phyloP scores from a whole-genome alignment of 2,113 vertebrate genomes.

The Gobius niger region DNA sequence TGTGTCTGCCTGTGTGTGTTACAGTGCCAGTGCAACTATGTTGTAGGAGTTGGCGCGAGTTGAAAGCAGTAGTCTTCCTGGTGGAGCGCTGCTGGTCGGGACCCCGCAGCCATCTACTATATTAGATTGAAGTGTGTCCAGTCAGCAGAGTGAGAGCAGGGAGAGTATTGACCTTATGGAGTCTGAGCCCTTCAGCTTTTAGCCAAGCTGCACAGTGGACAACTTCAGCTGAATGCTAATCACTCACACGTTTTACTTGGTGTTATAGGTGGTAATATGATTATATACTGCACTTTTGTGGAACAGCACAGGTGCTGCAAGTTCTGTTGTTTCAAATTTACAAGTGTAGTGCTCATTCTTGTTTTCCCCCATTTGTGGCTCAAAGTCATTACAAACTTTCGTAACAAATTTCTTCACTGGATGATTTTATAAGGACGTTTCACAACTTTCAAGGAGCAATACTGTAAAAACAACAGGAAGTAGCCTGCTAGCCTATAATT shows the following conservation, averaged over 20 bases:
- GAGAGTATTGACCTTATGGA: constrained; percentile 50
- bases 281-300: neutral
- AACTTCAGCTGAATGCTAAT: constrained; percentile 6
- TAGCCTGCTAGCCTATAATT: too few species aligned
- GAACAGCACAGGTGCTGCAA: neutral
- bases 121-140: constrained; percentile 58
- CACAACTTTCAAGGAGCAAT: too few species aligned
- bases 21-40: constrained; percentile 49
- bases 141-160: constrained; percentile 56
- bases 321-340: too few species aligned
- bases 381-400: too few species aligned
- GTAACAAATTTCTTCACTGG: too few species aligned
- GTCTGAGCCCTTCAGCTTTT: constrained; percentile 30
- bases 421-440: too few species aligned
- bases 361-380: too few species aligned
- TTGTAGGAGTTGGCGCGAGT: constrained; percentile 58
- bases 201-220: constrained; percentile 26
- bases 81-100: constrained; percentile 43
- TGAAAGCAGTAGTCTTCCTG: constrained; percentile 62
- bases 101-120: constrained; percentile 54
- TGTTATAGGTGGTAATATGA: neutral
- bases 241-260: neutral
- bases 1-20: constrained; percentile 22
- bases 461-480: too few species aligned
- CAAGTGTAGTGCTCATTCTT: too few species aligned